A percentile compares a stretch with the other conserved stretches of the same genome.
Evolutionary conservation across 2,113 vertebrate species (phyloP).

Genomic region (Pelvicachromis taeniatus): DNA sequence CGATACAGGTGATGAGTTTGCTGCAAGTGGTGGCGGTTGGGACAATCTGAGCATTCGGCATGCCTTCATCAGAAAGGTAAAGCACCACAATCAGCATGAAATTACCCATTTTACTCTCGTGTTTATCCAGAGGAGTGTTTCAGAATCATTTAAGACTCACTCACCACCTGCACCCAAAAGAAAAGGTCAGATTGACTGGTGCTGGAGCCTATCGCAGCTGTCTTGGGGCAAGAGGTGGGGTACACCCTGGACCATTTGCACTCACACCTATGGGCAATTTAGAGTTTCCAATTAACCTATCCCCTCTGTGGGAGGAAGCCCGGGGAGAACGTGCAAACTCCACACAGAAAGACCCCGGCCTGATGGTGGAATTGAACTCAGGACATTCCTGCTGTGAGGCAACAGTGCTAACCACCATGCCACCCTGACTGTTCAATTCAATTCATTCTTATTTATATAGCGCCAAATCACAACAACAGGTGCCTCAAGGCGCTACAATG

Average conservation of each 20-base stretch:
- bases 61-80: constrained; percentile 88
- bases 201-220: no score
- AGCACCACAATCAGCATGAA: background rate
- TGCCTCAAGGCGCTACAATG: background rate
- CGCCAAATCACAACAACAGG: background rate
- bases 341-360: no score
- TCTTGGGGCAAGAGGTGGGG: no score
- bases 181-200: background rate
- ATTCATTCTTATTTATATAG: background rate
- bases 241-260: no score
- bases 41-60: constrained; percentile 82
- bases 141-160: background rate
- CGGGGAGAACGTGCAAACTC: no score
- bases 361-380: no score
- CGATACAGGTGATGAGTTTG: constrained; percentile 68
- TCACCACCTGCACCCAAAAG: background rate
- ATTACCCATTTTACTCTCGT: background rate
- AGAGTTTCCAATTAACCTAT: no score
- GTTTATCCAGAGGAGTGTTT: background rate
- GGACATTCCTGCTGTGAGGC: no score
- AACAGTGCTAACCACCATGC: no score
- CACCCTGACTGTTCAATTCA: no score
- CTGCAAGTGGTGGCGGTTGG: constrained; percentile 70
- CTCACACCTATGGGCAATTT: no score
- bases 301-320: no score